Percentiles rank a stretch among this genome's conserved stretches.
Conservation (phyloP, 2,888 invertebrate species). For the Epicampocera succincta region DNA sequence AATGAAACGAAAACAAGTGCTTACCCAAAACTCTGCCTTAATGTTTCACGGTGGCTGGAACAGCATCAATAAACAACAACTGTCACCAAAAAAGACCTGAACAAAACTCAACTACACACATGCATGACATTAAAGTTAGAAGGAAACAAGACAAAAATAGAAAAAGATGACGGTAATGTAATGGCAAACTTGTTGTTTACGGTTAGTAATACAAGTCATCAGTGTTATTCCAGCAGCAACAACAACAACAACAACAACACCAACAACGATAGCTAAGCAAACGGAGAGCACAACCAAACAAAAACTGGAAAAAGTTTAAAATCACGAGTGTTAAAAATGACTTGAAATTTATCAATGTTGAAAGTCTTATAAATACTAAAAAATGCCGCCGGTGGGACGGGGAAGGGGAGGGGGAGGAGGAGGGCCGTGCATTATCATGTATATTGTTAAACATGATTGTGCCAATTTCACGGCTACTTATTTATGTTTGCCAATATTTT, state of each 20-base stretch:
- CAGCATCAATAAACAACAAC: slow-evolving; percentile 79
- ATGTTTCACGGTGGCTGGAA: slow-evolving; percentile 80
- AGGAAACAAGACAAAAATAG: too few relatives aligned
- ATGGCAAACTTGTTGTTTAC: slow-evolving; percentile 54
- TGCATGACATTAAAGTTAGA: slow-evolving; percentile 54
- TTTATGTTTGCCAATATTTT: slow-evolving; percentile 72
- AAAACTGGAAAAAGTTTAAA: slow-evolving; percentile 61
- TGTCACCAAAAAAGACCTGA: slow-evolving; percentile 76
- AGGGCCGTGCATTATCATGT: slow-evolving; percentile 3
- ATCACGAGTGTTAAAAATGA: slow-evolving; percentile 78
- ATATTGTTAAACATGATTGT: slow-evolving; percentile 63
- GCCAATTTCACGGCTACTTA: slow-evolving; percentile 80
- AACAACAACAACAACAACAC: too few relatives aligned
- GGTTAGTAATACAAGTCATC: slow-evolving; percentile 59
- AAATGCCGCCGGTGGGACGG: background rate
- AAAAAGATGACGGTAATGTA: slow-evolving; percentile 32
- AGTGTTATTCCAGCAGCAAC: slow-evolving; percentile 14
- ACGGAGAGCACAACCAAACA: background rate
- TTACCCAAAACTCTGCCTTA: slow-evolving; percentile 70
- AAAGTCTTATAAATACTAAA: slow-evolving; percentile 1
- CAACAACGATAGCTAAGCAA: too few relatives aligned
- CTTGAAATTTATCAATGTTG: slow-evolving; percentile 77
- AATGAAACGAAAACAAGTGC: slow-evolving; percentile 18
- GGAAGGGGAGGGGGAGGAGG: background rate
- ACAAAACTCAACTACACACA: slow-evolving; percentile 10